Evolutionary conservation across 2,113 vertebrate genomes (phyloP).

Genomic region (Pluvialis apricaria): DNA sequence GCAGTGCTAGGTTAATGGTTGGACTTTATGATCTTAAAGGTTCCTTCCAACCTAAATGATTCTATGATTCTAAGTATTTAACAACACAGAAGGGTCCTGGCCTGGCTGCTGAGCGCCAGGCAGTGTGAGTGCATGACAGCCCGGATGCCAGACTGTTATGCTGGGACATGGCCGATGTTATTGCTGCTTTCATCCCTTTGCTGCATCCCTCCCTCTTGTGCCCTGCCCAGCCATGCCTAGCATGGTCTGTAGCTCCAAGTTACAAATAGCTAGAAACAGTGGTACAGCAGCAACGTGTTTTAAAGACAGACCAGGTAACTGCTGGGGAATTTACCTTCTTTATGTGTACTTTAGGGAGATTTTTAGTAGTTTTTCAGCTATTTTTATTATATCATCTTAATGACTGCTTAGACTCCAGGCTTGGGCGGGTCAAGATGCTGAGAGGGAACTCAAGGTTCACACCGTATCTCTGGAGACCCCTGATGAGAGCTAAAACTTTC

Average conservation of each 20-base stretch:
- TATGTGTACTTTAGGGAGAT: neutral
- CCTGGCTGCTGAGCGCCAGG: neutral
- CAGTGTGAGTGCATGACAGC: neutral
- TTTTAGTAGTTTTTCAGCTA: neutral
- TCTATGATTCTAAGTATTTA: neutral
- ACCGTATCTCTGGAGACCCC: neutral
- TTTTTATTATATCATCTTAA: neutral
- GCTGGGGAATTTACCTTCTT: neutral
- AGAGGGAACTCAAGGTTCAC: neutral
- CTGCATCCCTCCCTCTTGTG: neutral
- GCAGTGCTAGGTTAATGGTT: neutral
- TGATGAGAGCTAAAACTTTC: neutral
- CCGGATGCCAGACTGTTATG: neutral
- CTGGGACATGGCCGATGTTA: accelerated
- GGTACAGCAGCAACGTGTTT: neutral
- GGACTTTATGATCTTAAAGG: neutral
- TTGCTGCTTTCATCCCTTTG: neutral
- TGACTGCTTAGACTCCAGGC: neutral
- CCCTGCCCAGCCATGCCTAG: neutral
- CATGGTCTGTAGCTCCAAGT: neutral
- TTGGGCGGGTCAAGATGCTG: neutral
- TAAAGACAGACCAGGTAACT: neutral
- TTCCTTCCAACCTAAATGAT: neutral
- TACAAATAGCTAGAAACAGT: neutral
- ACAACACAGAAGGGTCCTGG: neutral